These are phyloP conservation scores for Chrysoperla carnea DNA, from an alignment of 1,140 invertebrate species.

Conservation along the genomic window DNA sequence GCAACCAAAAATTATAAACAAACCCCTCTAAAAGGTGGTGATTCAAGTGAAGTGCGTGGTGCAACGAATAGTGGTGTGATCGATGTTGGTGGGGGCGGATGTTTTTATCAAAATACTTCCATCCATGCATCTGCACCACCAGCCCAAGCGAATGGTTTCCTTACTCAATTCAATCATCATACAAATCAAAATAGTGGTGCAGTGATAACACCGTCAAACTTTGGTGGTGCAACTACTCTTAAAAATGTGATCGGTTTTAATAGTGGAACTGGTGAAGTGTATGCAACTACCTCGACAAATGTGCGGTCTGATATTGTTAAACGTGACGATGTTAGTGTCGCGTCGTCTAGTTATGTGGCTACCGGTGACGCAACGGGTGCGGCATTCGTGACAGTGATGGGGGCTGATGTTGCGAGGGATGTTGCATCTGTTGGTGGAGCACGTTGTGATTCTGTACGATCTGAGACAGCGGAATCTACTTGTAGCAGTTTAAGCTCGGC, in stretches of 20 bases:
- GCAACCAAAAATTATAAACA: constrained; percentile 4
- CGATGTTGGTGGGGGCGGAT: not conserved
- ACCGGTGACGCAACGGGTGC: not conserved
- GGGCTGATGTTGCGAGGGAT: constrained; percentile 6
- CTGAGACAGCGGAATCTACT: constrained; percentile 25
- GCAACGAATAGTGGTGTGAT: constrained; percentile 7
- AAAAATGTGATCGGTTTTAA: constrained; percentile 2
- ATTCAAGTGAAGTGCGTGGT: constrained; percentile 4
- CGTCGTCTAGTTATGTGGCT: not conserved
- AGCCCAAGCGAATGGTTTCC: constrained; percentile 14
- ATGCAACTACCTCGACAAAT: not conserved
- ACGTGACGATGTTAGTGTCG: not conserved
- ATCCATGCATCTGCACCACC: constrained; percentile 7
- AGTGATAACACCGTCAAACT: not conserved
- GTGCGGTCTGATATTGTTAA: not conserved
- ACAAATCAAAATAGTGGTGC: not conserved
- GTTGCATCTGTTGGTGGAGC: constrained; percentile 5
- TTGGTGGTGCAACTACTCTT: not conserved
- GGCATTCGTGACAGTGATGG: constrained; percentile 8
- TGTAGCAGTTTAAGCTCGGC: constrained; percentile 25
- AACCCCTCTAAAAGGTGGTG: constrained; percentile 8
- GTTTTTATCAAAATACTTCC: constrained; percentile 10
- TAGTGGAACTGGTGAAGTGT: not conserved
- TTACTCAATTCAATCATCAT: constrained; percentile 10
- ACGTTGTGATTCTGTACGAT: constrained; percentile 25